Evolutionary conservation across 2,113 vertebrate species (phyloP), one percentile per base, ranked within the genome.

Genomic region (Gnathonemus longibarbis): DNA sequence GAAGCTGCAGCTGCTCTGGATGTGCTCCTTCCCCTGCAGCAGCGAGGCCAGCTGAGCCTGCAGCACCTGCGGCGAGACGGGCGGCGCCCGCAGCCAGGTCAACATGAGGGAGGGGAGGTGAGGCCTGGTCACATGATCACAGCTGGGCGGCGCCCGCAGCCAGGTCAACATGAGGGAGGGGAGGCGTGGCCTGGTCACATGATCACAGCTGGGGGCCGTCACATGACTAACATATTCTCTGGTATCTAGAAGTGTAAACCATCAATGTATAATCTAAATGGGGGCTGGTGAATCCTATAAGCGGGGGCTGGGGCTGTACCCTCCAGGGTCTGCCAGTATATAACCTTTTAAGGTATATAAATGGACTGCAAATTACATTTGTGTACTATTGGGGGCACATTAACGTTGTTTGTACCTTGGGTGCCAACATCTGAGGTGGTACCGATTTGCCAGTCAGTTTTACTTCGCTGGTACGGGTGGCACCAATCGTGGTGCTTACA

Each of bases 1-100:
- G 88, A 99, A 99, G 86, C 96, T 96, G 92, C 97, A 98, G 94
- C 98, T 99, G 94, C 97, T 98, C 93, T 97, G 96, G 90, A 99
- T 99, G 94, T 98, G 97, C 48, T 99, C 97, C 92, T 97, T 97
- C 46, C 98, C 98, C 93, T 97, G 98, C 4, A 97, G 97, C 90
- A 99, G 95, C 0, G 96, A 95, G 0, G 97, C 96, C 85, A 99
- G 94, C 96, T 99, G 98, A 0, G 96, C 94, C 95, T 98, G 97
- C 87, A 99, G 94, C 84, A 99, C 98, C 98, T 99, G 93, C 0
- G 24, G 27, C 1, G 11, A 83, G 77, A 35, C 1, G 80, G 56
- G 74, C n/a, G 86, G 46, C 24, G 13, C 19, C 53, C 35, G 35
- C 35, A 35, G 35, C 35, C 35, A 53, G 52, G 17, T 53, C 52